Conservation (phyloP, 2,888 invertebrate genomes). For the Hyppa rectilinea region DNA sequence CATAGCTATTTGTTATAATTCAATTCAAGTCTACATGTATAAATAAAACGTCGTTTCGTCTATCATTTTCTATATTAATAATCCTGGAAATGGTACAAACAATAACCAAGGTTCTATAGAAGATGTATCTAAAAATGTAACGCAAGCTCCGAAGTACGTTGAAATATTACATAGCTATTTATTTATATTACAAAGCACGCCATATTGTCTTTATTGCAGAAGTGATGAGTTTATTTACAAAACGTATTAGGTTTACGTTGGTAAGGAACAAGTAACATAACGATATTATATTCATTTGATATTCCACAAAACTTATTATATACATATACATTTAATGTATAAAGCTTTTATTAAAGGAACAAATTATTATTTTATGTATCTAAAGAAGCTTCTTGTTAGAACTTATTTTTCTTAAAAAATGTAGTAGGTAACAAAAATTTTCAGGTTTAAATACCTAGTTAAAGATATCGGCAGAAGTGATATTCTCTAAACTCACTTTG, state of each 20-base stretch:
- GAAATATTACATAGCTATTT: constrained; percentile 69
- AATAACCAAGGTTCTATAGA: constrained; percentile 53
- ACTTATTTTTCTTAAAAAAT: constrained; percentile 7
- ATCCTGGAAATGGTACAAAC: constrained; percentile 57
- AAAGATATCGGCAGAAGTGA: no score
- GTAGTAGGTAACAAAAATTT: neutral
- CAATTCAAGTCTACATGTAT: constrained; percentile 29
- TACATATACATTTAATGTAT: constrained; percentile 43
- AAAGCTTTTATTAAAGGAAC: constrained; percentile 60
- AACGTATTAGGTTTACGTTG: constrained; percentile 39
- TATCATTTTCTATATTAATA: constrained; percentile 37
- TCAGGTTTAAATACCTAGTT: neutral
- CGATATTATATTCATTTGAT: constrained; percentile 28
- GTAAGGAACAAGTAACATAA: constrained; percentile 40
- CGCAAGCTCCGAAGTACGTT: constrained; percentile 55
- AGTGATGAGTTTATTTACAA: constrained; percentile 65
- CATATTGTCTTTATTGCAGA: constrained; percentile 86
- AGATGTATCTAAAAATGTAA: constrained; percentile 38
- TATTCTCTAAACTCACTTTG: neutral
- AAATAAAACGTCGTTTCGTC: constrained; percentile 42
- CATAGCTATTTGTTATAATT: constrained; percentile 31
- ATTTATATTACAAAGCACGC: constrained; percentile 84
- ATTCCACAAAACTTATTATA: constrained; percentile 46
- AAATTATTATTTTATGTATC: constrained; percentile 37
- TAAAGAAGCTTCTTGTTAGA: neutral